phyloP scores from a whole-genome alignment of 2,113 vertebrate genomes.

The Serinus canaria region DNA sequence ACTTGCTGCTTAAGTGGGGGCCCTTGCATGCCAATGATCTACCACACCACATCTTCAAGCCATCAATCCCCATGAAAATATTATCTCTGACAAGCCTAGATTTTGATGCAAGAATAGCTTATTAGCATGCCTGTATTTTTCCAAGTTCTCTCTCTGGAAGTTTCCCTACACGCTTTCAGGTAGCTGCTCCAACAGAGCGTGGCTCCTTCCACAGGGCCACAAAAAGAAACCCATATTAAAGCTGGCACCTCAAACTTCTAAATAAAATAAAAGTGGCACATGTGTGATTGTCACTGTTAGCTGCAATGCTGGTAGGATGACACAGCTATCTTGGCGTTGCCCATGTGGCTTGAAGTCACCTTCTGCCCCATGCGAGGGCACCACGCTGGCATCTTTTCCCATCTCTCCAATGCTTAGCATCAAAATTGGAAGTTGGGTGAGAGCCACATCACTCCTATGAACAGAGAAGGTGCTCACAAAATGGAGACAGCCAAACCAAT shows the following conservation, averaged over 20 bases:
- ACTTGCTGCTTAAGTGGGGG: neutral
- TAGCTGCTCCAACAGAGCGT: neutral
- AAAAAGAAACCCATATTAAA: neutral
- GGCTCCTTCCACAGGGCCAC: neutral
- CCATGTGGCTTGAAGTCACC: rapidly evolving
- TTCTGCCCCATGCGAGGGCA: rapidly evolving
- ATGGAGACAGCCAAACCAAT: neutral
- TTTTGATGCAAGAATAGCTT: neutral
- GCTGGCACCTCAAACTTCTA: neutral
- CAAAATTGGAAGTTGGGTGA: rapidly evolving
- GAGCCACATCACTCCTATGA: rapidly evolving
- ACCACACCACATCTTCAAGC: neutral
- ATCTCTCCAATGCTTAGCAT: neutral
- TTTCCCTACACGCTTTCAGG: neutral
- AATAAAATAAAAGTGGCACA: rapidly evolving
- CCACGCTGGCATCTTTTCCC: rapidly evolving
- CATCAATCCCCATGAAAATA: neutral
- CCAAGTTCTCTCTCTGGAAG: neutral
- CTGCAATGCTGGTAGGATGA: neutral
- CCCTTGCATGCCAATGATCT: neutral
- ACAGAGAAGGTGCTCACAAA: neutral
- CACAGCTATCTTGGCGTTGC: rapidly evolving
- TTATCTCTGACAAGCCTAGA: neutral
- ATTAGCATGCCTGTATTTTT: neutral
- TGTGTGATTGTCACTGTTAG: neutral